A percentile compares a stretch with the other conserved stretches of the same genome.
These are phyloP conservation scores for Steromphala cineraria DNA, from an alignment of 2,888 invertebrate species.

Conservation along the genomic window DNA sequence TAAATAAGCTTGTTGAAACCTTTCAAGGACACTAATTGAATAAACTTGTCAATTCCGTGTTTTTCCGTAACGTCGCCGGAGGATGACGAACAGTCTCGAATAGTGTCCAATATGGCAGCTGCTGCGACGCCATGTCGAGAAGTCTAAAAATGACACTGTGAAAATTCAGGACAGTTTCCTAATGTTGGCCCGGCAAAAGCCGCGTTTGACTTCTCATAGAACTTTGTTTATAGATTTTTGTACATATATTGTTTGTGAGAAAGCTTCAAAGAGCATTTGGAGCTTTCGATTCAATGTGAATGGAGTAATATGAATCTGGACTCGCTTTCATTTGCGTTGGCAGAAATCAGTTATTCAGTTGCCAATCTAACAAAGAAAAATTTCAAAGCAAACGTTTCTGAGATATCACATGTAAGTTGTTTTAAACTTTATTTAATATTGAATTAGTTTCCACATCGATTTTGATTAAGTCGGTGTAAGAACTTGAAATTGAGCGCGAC, in stretches of 20 bases:
- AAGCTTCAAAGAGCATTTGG: conserved; percentile 81
- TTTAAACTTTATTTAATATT: too few relatives aligned
- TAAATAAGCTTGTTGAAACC: too few relatives aligned
- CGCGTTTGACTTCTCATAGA: conserved; percentile 43
- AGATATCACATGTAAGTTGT: conserved; percentile 89
- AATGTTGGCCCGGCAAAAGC: conserved; percentile 49
- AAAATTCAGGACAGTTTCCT: conserved; percentile 50
- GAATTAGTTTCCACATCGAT: too few relatives aligned
- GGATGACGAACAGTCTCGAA: conserved; percentile 13
- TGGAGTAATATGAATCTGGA: conserved; percentile 83
- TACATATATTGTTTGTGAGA: conserved; percentile 55
- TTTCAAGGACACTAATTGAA: too few relatives aligned
- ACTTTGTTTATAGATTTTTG: conserved; percentile 42
- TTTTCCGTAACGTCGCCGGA: not conserved
- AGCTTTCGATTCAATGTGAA: conserved; percentile 90
- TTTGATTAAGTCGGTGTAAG: too few relatives aligned
- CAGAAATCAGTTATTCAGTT: conserved; percentile 98
- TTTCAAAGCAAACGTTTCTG: conserved; percentile 91
- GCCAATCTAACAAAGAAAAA: conserved; percentile 96
- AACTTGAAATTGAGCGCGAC: too few relatives aligned
- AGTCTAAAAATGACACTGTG: conserved; percentile 47
- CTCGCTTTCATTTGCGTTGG: conserved; percentile 98
- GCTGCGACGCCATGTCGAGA: conserved; percentile 67
- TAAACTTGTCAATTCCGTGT: too few relatives aligned
- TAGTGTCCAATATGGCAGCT: conserved; percentile 61